A percentile compares a stretch with the other conserved stretches of the same genome.
Conservation (phyloP, 2,113 vertebrate species). For the Calyptomena viridis region DNA sequence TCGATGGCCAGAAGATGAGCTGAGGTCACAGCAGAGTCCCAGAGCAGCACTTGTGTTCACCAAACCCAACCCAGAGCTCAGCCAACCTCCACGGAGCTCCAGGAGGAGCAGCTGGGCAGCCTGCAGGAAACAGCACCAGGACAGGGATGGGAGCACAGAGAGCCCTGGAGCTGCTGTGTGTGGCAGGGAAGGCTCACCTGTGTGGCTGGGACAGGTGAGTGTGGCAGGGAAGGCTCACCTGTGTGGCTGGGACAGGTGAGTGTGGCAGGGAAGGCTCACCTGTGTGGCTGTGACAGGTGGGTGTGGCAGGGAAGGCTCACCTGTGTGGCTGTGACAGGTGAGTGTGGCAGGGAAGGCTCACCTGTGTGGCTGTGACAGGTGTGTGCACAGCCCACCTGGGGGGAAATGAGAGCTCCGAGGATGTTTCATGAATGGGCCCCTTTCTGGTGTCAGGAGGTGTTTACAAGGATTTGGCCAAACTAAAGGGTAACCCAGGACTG, state of each 20-base stretch:
- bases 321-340: neutral
- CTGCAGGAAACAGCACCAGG: neutral
- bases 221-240: neutral
- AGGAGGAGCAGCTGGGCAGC: neutral
- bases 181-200: neutral
- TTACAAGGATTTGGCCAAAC: neutral
- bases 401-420: neutral
- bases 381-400: neutral
- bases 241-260: neutral
- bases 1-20: neutral
- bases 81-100: neutral
- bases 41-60: neutral
- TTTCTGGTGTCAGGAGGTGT: neutral
- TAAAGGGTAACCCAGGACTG: neutral
- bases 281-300: neutral
- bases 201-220: neutral
- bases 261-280: neutral
- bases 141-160: neutral
- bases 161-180: neutral
- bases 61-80: neutral
- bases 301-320: neutral
- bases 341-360: neutral
- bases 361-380: neutral
- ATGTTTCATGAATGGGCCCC: rapidly evolving
- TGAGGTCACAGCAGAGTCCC: neutral